Evolutionary conservation across 1,140 invertebrate species (phyloP).

Genomic region (Ruditapes philippinarum): DNA sequence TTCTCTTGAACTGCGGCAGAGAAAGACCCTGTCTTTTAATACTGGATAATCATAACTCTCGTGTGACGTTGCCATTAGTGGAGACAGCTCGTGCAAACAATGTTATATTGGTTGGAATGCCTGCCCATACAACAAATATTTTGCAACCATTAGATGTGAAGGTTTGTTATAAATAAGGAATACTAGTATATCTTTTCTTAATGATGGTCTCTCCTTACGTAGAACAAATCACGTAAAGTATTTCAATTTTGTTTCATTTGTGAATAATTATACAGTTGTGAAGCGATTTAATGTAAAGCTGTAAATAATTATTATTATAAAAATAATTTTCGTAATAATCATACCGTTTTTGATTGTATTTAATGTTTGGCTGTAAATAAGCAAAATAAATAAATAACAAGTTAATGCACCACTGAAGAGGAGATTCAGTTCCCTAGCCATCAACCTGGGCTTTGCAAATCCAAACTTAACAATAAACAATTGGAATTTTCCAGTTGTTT

Average conservation of each 20-base stretch:
- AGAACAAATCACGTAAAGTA: too few species aligned
- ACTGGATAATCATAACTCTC: conserved; percentile 81
- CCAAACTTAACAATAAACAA: not conserved
- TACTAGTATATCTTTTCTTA: too few species aligned
- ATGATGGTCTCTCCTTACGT: too few species aligned
- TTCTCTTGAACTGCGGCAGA: conserved; percentile 24
- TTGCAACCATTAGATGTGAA: conserved; percentile 66
- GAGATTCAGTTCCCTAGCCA: not conserved
- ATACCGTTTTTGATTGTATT: too few species aligned
- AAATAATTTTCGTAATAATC: too few species aligned
- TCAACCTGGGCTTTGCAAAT: conserved; percentile 13
- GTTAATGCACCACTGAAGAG: not conserved
- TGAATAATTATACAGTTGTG: too few species aligned
- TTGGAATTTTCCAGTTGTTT: not conserved
- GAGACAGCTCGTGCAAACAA: conserved; percentile 71
- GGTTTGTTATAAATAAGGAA: too few species aligned
- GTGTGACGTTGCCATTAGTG: conserved; percentile 76
- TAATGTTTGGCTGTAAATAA: too few species aligned
- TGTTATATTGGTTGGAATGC: conserved; percentile 50
- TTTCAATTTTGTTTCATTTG: too few species aligned
- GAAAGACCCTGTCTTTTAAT: conserved; percentile 47
- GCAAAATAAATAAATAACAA: too few species aligned
- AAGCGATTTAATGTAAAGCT: too few species aligned
- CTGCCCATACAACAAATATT: conserved; percentile 62
- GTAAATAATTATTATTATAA: too few species aligned